A percentile compares a stretch with the other conserved stretches of the same genome.
Conservation (phyloP, 2,888 invertebrate species). For the Pyrrhia umbra region DNA sequence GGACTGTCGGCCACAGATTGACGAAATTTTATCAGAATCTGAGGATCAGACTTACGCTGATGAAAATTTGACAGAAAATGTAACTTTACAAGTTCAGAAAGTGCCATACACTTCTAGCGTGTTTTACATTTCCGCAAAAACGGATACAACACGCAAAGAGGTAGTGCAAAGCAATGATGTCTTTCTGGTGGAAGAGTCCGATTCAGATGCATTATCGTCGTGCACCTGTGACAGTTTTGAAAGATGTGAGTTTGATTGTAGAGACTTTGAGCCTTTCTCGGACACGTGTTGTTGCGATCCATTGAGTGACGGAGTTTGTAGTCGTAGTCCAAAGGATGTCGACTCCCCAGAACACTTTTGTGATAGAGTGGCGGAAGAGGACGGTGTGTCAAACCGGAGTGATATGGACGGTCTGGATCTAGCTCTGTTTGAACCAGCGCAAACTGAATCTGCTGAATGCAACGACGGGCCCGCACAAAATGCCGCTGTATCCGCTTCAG, state of each 20-base stretch:
- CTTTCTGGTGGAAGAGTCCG: conserved; percentile 82
- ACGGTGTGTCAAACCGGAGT: conserved; percentile 85
- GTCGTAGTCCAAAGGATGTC: conserved; percentile 87
- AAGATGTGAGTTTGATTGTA: conserved; percentile 90
- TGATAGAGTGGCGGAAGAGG: conserved; percentile 81
- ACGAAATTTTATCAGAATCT: conserved; percentile 73
- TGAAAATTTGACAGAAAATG: conserved; percentile 70
- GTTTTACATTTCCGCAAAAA: conserved; percentile 83
- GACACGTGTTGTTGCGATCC: conserved; percentile 91
- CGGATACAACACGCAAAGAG: conserved; percentile 75
- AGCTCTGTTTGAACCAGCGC: conserved; percentile 92
- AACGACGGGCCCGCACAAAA: conserved; percentile 65
- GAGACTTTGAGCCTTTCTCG: conserved; percentile 90
- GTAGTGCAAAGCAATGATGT: conserved; percentile 75
- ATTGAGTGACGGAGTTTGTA: conserved; percentile 86
- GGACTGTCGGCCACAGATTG: conserved; percentile 82
- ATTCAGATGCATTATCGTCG: conserved; percentile 89
- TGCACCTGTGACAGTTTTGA: conserved; percentile 89
- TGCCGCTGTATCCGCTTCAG: conserved; percentile 69
- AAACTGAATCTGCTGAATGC: conserved; percentile 75
- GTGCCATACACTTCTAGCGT: conserved; percentile 86
- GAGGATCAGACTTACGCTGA: conserved; percentile 68
- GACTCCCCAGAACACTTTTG: conserved; percentile 87
- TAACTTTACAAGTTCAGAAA: conserved; percentile 83
- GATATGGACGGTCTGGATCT: conserved; percentile 93